Conservation (phyloP, 2,797 vertebrate genomes). For the Echiichthys vipera region DNA sequence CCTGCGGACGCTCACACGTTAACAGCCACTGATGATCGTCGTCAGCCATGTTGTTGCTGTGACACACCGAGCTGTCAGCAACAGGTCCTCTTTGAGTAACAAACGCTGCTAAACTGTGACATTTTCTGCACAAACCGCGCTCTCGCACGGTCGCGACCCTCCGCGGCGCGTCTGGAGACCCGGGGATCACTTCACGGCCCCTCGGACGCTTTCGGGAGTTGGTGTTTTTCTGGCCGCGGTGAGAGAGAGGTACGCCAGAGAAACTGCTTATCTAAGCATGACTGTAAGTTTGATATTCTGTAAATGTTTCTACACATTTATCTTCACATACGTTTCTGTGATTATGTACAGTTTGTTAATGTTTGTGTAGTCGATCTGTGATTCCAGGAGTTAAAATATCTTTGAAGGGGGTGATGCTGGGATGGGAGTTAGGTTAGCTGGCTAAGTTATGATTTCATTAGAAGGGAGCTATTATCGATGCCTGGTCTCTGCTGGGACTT, state of each 20-base stretch:
- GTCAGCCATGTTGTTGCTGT: constrained; percentile 86
- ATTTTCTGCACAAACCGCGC: background rate
- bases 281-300: constrained; percentile 59
- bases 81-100: constrained; percentile 72
- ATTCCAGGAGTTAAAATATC: background rate
- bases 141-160: constrained; percentile 9
- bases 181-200: constrained; percentile 21
- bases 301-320: background rate
- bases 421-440: constrained; percentile 43
- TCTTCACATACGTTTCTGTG: background rate
- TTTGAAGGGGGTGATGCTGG: constrained; percentile 35
- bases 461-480: background rate
- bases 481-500: background rate
- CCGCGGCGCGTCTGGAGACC: background rate
- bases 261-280: constrained; percentile 75
- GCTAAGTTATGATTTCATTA: constrained; percentile 34
- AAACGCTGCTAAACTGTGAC: constrained; percentile 28
- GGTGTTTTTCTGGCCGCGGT: constrained; percentile 43
- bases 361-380: background rate
- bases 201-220: constrained; percentile 40
- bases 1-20: constrained; percentile 39
- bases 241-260: constrained; percentile 66
- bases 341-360: background rate
- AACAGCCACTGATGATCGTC: constrained; percentile 55
- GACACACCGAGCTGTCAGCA: constrained; percentile 82